Conservation (phyloP, 2,888 invertebrate species). For the Acleris literana region DNA sequence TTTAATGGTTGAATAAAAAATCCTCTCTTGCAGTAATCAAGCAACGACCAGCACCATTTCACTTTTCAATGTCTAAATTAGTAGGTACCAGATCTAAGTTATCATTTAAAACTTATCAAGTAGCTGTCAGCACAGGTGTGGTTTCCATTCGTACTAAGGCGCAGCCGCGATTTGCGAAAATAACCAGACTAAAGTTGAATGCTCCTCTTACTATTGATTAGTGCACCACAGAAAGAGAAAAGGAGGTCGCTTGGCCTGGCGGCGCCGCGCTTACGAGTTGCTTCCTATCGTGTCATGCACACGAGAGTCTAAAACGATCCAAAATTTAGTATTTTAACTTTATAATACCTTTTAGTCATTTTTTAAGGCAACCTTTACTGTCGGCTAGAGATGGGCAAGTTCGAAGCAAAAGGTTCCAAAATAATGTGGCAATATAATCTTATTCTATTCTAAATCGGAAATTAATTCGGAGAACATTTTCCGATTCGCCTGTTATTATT, state of each 20-base stretch:
- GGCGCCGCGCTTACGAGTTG: slow-evolving; percentile 26
- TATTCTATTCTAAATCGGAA: too few species aligned
- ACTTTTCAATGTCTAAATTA: neutral
- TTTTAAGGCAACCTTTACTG: too few species aligned
- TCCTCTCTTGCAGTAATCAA: too few species aligned
- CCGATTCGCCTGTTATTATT: too few species aligned
- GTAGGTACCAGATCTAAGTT: neutral
- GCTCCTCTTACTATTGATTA: slow-evolving; percentile 48
- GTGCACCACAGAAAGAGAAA: slow-evolving; percentile 42
- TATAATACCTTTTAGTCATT: too few species aligned
- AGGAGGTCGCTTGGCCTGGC: slow-evolving; percentile 38
- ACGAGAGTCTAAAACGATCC: neutral
- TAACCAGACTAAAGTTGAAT: slow-evolving; percentile 47
- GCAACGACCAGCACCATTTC: too few species aligned
- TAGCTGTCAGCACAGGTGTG: slow-evolving; percentile 11
- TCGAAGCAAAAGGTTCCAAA: too few species aligned
- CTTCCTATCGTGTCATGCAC: slow-evolving; percentile 11
- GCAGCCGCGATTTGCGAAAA: slow-evolving; percentile 46
- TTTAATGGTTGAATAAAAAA: too few species aligned
- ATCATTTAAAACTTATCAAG: neutral
- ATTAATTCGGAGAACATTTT: too few species aligned
- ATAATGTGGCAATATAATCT: too few species aligned
- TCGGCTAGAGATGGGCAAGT: too few species aligned
- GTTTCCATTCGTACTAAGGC: slow-evolving; percentile 39
- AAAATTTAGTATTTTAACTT: too few species aligned